phyloP scores from a whole-genome alignment of 2,113 vertebrate genomes.

The Hippocampus comes region DNA sequence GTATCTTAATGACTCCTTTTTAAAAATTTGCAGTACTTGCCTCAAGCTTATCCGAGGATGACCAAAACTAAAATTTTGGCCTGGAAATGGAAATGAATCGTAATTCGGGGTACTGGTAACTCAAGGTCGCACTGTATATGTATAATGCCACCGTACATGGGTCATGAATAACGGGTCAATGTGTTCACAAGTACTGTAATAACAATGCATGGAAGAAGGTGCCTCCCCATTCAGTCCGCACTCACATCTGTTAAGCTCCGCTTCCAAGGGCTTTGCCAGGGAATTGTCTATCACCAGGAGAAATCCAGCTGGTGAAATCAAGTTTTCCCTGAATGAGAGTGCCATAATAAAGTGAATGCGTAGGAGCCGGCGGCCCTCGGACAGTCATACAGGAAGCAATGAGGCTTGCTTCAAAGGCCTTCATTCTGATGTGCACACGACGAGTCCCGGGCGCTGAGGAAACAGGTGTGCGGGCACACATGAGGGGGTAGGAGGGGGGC shows the following conservation, averaged over 20 bases:
- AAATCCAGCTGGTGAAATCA: constrained; percentile 4
- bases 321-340: constrained; percentile 36
- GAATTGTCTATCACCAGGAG: constrained; percentile 3
- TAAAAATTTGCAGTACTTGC: no score
- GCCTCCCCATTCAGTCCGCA: background rate
- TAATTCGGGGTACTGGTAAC: background rate
- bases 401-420: constrained; percentile 70
- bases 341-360: constrained; percentile 54
- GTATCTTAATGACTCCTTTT: background rate
- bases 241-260: background rate
- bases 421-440: constrained; percentile 58
- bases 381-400: constrained; percentile 77
- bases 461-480: constrained; percentile 66
- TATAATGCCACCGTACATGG: background rate
- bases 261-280: background rate
- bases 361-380: constrained; percentile 50
- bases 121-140: background rate
- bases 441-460: constrained; percentile 58
- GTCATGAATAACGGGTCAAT: background rate
- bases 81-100: no score
- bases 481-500: constrained; percentile 35
- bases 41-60: no score
- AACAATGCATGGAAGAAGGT: background rate
- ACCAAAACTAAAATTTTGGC: no score
- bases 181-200: background rate